Base-by-base conservation (phyloP, 2,113 vertebrate species). In the Mixornis gularis region DNA sequence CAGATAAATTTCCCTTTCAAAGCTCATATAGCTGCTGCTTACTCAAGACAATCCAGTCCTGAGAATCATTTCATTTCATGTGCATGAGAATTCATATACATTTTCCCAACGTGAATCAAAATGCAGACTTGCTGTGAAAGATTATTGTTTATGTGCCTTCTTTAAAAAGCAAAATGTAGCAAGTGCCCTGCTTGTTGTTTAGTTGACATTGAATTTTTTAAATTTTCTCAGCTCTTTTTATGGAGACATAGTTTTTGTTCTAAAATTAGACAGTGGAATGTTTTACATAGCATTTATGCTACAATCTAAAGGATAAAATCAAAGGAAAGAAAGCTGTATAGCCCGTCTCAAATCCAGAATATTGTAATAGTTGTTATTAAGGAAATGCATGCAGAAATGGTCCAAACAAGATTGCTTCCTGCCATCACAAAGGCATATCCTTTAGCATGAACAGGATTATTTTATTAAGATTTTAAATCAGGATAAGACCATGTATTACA, bases 111-210 rank as follows among this genome's bases (percentile, higher is more conserved):
- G 5, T 59, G 34, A 86, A 76, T 94, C 77, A 80, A 83, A 85
- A 25, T 25, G 24, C 43, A 72, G 69, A 17, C 49, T 87, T 79
- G 12, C 63, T 93, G 40, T 93, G 91, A 86, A 96, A 96, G 88
- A 63, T 94, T 95, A 93, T 96, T 95, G 76, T 70, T 96, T 89
- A 89, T 94, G 82, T 89, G 32, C 41, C 38, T 86, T 95, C 95
- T 87, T 58, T 21, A 79, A 92, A 87, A 81, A 72, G 30, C 63
- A 94, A 96, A 94, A 83, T 79, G 49, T 82, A 90, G 69, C 72
- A 79, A 89, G 51, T 87, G 58, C 64, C 66, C 68, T 95, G 95
- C 96, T 89, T 80, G 22, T 92, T 72, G 55, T 69, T 81, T 27
- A 66, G 32, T 8, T 58, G 63, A 77, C 7, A 3, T 59, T 87